These are phyloP conservation scores for Ophioninae sp. DNA, from an alignment of 2,888 invertebrate genomes.

Conservation along the genomic window DNA sequence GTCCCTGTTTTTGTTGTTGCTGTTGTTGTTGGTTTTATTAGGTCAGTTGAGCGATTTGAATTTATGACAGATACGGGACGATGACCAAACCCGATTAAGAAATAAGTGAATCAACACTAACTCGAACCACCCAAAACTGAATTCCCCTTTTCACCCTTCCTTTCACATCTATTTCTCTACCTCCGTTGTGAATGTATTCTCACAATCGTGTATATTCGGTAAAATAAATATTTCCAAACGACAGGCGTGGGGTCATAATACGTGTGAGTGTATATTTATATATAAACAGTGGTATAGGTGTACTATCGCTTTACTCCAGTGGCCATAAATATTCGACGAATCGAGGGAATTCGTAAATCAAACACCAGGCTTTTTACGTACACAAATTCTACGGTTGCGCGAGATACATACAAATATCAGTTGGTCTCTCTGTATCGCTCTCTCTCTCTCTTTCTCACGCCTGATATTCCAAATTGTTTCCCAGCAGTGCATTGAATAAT, in stretches of 20 bases:
- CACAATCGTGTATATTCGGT: slow-evolving; percentile 8
- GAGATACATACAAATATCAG: slow-evolving; percentile 11
- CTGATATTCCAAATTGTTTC: slow-evolving; percentile 9
- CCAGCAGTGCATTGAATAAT: background rate
- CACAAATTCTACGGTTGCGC: slow-evolving; percentile 20
- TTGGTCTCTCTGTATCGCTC: background rate
- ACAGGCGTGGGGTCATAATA: slow-evolving; percentile 27
- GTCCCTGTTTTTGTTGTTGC: too few relatives aligned
- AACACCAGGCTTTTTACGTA: slow-evolving; percentile 24
- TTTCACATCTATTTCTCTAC: background rate
- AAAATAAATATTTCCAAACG: slow-evolving; percentile 57
- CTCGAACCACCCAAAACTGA: too few relatives aligned
- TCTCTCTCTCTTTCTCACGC: background rate
- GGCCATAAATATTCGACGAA: slow-evolving; percentile 57
- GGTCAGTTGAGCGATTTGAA: too few relatives aligned
- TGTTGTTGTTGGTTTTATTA: too few relatives aligned
- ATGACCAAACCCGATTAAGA: too few relatives aligned
- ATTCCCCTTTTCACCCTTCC: background rate
- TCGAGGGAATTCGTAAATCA: slow-evolving; percentile 59
- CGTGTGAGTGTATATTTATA: background rate
- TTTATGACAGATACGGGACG: too few relatives aligned
- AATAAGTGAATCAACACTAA: too few relatives aligned
- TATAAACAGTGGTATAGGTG: slow-evolving; percentile 5
- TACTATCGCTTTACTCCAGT: slow-evolving; percentile 52
- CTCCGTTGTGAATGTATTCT: background rate